phyloP scores from a whole-genome alignment of 2,888 invertebrate genomes.

The Diarsia dahlii region DNA sequence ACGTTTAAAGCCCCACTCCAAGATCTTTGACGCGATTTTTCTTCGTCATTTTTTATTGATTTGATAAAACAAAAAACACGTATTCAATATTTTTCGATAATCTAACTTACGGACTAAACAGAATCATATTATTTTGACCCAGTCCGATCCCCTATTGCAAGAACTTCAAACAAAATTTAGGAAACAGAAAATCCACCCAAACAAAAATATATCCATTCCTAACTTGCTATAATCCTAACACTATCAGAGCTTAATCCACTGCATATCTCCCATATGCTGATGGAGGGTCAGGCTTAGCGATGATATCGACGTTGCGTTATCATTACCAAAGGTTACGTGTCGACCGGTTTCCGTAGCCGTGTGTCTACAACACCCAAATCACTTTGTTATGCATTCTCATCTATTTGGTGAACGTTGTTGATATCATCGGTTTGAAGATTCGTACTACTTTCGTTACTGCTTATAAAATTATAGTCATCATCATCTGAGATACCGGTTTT shows the following conservation, averaged over 20 bases:
- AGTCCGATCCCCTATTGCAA: no score
- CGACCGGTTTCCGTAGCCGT: constrained; percentile 42
- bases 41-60: no score
- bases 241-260: constrained; percentile 24
- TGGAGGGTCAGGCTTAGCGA: constrained; percentile 36
- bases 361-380: constrained; percentile 19
- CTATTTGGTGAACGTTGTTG: constrained; percentile 1
- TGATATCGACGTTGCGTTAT: constrained; percentile 51
- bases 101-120: no score
- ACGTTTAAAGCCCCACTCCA: no score
- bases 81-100: no score
- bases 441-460: background rate
- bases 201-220: background rate
- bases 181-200: background rate
- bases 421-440: constrained; percentile 6
- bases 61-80: no score
- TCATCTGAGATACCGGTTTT: background rate
- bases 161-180: background rate
- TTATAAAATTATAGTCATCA: background rate
- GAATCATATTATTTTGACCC: no score
- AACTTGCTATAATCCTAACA: background rate
- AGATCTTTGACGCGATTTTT: no score
- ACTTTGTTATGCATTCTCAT: constrained; percentile 1
- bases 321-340: constrained; percentile 46
- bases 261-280: constrained; percentile 32